Evolutionary conservation across 30 jellyfish, hydroid and myxozoan species (phyloP), one percentile per base, ranked within the genome.

Genomic region (Rhopilema esculentum): DNA sequence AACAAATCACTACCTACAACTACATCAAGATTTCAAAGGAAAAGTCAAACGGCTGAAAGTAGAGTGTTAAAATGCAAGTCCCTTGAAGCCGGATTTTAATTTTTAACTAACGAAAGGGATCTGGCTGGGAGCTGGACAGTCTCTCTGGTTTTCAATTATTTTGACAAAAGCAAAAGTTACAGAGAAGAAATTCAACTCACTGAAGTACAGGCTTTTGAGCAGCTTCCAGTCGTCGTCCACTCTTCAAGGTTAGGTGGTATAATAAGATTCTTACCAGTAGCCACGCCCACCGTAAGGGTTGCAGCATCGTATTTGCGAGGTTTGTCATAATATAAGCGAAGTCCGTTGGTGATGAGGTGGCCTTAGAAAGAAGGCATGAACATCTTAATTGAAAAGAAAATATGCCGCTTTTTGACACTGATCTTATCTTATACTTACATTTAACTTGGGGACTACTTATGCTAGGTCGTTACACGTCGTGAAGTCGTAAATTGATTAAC

Each of bases 241-340:
- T 27, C 50, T 33, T 73, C 83, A 67, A 72, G 88, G 49, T 22
- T 48, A 12, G 93, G 93, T 8, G 93, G 93, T 16, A 85, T 31
- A 33, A 63, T 17, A 20, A 63, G 18, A 20, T 7, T 24, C 4
- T 0, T 30, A 21, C 52, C 0, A 62, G 18, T 27, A 1, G 29
- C 21, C 4, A 19, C 31, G n/a, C 93, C 93, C 15, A 78, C 65
- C 15, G 87, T 18, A 17, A 85, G 72, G 9, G 83, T 85, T 32
- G 74, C 88, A 6, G 88, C 88, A 73, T 85, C 93, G 85, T 53
- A 85, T 26, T 74, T 51, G 7, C 93, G 82, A 15, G 85, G 82
- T 22, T 53, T 29, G 75, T 57, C 88, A 48, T 85, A 85, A 85
- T 85, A 85, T 27, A 85, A 74, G 27, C 93, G 51, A 16, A 85